Base-by-base conservation (phyloP, 2,797 vertebrate genomes). In the Oryzias sinensis region DNA sequence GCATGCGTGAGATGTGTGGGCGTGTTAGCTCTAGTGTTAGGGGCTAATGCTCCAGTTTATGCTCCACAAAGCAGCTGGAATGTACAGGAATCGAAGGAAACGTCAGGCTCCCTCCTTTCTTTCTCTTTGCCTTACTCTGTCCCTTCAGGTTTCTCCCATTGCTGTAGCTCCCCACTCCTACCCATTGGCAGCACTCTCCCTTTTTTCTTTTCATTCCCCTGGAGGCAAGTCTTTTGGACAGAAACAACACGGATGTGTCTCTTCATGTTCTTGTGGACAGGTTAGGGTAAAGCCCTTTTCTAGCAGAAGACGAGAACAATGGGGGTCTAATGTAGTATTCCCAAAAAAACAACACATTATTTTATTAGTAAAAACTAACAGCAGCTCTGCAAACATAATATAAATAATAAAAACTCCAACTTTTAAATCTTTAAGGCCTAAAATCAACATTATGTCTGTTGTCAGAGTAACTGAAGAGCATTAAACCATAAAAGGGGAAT, bases 1-100 rank as follows among this genome's bases (percentile, higher is more conserved):
- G 86, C 87, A 90, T 87, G 89, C 84, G 66, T 90, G 87, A 85
- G 84, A 84, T 88, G 80, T 59, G 82, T 87, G 89, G 82, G 88
- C 27, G 81, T 87, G 85, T 86, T 84, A 74, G 79, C 77, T 83
- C 87, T 89, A 83, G 84, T 57, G 52, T 77, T 76, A 63, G 65
- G 29, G 29, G 59, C 81, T 81, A 81, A 79, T 64, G 70, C 73
- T 83, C 68, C 70, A 74, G 80, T 87, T 90, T 84, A 81, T 83
- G 88, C 81, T 77, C 80, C 81, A 68, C 79, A 46, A 85, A 87
- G 81, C 86, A 83, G 86, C 81, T 83, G 87, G 90, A 90, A 91
- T 91, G 82, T 74, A 85, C 77, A 92, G 74, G 84, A 84, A 83
- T 72, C 53, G 74, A 84, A 84, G 79, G 79, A 89, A 87, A 80